Base-by-base conservation (phyloP, 1,140 invertebrate genomes). In the Anthonomus grandis region DNA sequence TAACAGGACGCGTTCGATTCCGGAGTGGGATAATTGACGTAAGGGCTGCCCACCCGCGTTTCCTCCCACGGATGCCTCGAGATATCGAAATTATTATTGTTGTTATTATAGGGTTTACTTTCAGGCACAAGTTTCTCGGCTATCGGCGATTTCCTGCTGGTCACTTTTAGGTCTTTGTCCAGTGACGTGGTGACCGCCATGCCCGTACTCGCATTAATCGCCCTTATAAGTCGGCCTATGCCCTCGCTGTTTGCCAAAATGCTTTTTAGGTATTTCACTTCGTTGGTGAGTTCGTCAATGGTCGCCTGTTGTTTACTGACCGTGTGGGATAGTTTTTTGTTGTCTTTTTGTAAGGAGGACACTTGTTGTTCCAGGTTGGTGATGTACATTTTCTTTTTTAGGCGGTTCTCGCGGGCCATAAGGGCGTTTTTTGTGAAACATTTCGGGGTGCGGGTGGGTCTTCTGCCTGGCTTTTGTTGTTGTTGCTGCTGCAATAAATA, bases 401-500 rank as follows among this genome's bases (percentile, higher is more conserved):
- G 74, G 5, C 82, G 71, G 64, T 83, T 83, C 57, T 81, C 78
- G 2, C 82, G 68, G 3, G 82, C 81, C 73, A 82, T 77, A 22
- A 80, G 51, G 0, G 82, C 82, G 63, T 83, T 83, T 56, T 62
- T 65, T 10, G 67, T 64, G 18, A 62, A 69, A 49, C 63, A 67
- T 62, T 63, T 70, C 23, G 64, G 63, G 39, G 59, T 63, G 21
- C 53, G 57, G 17, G 41, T 57, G 31, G 60, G 53, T 15, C 55
- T 57, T 54, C 42, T 59, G 15, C 34, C 21, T 37, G 31, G n/a
- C 15, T 59, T 55, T 18, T 46, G 21, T 47, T 54, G 42, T 53
- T 51, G 52, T n/a, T n/a, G n/a, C n/a, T n/a, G n/a, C n/a, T n/a
- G n/a, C n/a, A n/a, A n/a, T n/a, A n/a, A n/a, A 15, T 54, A 53